phyloP scores from a whole-genome alignment of 2,113 vertebrate species.

The Oxyruncus cristatus region DNA sequence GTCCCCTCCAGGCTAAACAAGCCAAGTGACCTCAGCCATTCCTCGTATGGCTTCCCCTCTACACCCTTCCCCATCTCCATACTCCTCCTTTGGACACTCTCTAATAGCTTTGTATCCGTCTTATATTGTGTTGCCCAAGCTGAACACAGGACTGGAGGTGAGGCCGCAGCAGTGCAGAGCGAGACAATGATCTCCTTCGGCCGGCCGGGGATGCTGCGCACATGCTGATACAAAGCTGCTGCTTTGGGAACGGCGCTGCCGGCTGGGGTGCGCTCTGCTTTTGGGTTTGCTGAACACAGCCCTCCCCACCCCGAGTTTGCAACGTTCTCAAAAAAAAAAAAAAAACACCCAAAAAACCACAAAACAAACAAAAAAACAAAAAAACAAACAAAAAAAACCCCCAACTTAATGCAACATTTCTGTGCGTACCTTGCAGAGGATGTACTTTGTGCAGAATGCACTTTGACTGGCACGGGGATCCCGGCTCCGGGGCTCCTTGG shows the following conservation, averaged over 20 bases:
- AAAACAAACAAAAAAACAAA: no score
- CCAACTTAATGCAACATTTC: background rate
- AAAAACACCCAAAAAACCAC: no score
- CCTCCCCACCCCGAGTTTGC: background rate
- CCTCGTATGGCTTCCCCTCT: background rate
- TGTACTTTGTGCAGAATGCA: no score
- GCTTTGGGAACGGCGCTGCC: background rate
- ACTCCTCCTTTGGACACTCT: background rate
- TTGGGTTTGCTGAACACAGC: no score
- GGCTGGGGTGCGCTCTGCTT: background rate
- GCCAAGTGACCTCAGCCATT: background rate
- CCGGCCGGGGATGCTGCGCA: background rate
- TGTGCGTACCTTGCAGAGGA: background rate
- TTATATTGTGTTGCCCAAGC: background rate
- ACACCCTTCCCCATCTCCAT: background rate
- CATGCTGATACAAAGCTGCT: background rate
- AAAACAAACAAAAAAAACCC: no score
- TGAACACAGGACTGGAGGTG: background rate
- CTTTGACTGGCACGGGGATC: rapidly evolving
- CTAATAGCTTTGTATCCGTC: background rate
- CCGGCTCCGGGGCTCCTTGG: background rate
- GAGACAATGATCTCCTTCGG: background rate
- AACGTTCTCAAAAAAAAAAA: background rate
- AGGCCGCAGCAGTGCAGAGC: background rate
- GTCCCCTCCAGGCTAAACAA: background rate